A percentile compares a stretch with the other conserved stretches of the same genome.
phyloP scores from a whole-genome alignment of 2,888 invertebrate species.

The Fragum fragum region DNA sequence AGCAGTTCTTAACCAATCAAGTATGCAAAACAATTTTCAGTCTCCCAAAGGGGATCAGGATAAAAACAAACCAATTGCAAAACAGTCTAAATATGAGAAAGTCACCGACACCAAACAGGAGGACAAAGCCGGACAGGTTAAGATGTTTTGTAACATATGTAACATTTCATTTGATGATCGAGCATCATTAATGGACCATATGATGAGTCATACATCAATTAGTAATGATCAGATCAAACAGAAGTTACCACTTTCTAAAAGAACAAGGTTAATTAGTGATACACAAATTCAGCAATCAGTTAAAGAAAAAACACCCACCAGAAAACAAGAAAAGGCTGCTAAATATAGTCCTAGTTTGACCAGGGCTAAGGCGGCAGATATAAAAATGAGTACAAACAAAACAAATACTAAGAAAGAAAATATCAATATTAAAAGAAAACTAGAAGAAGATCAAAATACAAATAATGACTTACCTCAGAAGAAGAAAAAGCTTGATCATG shows the following conservation, averaged over 20 bases:
- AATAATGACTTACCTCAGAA: background rate
- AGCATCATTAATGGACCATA: background rate
- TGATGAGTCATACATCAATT: constrained; percentile 17
- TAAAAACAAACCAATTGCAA: background rate
- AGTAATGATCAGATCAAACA: background rate
- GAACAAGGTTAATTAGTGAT: background rate
- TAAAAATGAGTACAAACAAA: background rate
- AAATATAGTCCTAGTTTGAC: background rate
- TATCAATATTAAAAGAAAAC: background rate
- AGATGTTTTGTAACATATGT: constrained; percentile 20
- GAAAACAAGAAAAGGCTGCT: background rate
- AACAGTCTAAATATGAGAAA: background rate
- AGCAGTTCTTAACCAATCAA: background rate
- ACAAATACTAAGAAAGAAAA: background rate
- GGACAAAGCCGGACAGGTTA: background rate
- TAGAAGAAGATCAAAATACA: background rate
- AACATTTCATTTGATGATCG: background rate
- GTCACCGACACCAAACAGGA: too few species aligned
- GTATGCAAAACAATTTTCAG: constrained; percentile 30
- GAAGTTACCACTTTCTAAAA: background rate
- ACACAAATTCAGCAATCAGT: background rate
- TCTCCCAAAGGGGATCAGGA: background rate
- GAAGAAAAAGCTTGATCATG: background rate
- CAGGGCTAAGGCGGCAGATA: background rate
- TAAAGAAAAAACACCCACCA: background rate